Percentiles rank a stretch among this genome's conserved stretches.
These are phyloP conservation scores for Ammospiza nelsoni DNA, from an alignment of 2,113 vertebrate genomes.

Conservation along the genomic window DNA sequence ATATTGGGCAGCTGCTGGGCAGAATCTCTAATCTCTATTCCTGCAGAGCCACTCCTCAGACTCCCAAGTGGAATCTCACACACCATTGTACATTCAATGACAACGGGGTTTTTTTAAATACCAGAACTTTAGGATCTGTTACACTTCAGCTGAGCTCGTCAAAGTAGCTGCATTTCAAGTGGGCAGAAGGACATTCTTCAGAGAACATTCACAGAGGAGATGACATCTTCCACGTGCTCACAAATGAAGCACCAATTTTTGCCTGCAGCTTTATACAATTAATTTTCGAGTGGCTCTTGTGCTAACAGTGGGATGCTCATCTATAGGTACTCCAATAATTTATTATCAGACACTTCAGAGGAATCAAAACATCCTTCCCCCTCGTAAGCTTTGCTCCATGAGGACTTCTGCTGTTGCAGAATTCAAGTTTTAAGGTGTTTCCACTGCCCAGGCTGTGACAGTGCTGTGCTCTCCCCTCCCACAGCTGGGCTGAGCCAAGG, in stretches of 20 bases:
- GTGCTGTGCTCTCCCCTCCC: not conserved
- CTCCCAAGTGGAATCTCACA: not conserved
- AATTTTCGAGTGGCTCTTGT: conserved; percentile 16
- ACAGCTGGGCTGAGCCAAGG: not conserved
- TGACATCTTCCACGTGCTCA: not conserved
- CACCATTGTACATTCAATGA: rapidly evolving
- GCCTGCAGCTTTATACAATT: not conserved
- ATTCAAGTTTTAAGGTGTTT: not conserved
- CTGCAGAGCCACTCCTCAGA: not conserved
- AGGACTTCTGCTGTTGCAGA: not conserved
- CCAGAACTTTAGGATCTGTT: not conserved
- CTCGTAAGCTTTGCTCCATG: not conserved
- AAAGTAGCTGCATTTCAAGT: not conserved
- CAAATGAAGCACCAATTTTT: not conserved
- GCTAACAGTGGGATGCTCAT: conserved; percentile 37
- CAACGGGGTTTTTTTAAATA: rapidly evolving
- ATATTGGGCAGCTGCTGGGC: not conserved
- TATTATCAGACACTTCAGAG: conserved; percentile 39
- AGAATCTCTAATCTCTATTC: not conserved
- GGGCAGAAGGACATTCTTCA: not conserved
- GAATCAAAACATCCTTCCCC: conserved; percentile 46
- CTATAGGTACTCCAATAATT: conserved; percentile 27
- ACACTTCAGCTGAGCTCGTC: not conserved
- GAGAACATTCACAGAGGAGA: not conserved
- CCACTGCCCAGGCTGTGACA: not conserved